phyloP scores from a whole-genome alignment of 2,888 invertebrate genomes.

The Hypomecis atomaria region DNA sequence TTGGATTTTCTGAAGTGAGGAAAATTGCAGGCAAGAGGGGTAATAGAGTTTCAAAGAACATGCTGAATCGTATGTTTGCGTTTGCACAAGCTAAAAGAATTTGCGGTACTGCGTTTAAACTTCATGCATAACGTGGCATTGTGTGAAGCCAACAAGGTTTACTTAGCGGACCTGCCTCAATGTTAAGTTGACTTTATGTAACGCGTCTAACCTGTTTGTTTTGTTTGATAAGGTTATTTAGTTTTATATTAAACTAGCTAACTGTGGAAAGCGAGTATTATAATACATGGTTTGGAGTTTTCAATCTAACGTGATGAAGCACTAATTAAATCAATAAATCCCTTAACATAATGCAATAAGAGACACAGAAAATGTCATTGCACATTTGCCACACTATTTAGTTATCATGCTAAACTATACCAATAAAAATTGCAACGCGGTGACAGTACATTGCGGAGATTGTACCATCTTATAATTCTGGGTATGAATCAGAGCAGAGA shows the following conservation, averaged over 20 bases:
- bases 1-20: slow-evolving; percentile 11
- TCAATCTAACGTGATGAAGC: neutral
- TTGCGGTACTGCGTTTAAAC: neutral
- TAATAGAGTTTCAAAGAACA: slow-evolving; percentile 13
- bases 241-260: slow-evolving; percentile 6
- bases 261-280: neutral
- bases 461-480: slow-evolving; percentile 61
- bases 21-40: slow-evolving; percentile 6
- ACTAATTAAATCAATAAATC: neutral
- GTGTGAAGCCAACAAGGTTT: slow-evolving; percentile 30
- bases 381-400: slow-evolving; percentile 37
- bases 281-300: too few species aligned
- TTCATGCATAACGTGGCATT: slow-evolving; percentile 22
- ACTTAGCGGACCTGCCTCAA: slow-evolving; percentile 48
- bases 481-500: slow-evolving; percentile 66
- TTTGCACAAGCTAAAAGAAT: too few species aligned
- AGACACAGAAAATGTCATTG: neutral
- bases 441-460: slow-evolving; percentile 63
- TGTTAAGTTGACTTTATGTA: slow-evolving; percentile 30
- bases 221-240: slow-evolving; percentile 42
- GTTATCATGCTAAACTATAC: slow-evolving; percentile 50
- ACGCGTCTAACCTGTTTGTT: slow-evolving; percentile 29
- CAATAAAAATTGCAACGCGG: slow-evolving; percentile 44
- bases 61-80: slow-evolving; percentile 4
- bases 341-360: neutral